A percentile compares a stretch with the other conserved stretches of the same genome.
phyloP scores from a whole-genome alignment of 2,113 vertebrate genomes.

The Neotragus pygmaeus region DNA sequence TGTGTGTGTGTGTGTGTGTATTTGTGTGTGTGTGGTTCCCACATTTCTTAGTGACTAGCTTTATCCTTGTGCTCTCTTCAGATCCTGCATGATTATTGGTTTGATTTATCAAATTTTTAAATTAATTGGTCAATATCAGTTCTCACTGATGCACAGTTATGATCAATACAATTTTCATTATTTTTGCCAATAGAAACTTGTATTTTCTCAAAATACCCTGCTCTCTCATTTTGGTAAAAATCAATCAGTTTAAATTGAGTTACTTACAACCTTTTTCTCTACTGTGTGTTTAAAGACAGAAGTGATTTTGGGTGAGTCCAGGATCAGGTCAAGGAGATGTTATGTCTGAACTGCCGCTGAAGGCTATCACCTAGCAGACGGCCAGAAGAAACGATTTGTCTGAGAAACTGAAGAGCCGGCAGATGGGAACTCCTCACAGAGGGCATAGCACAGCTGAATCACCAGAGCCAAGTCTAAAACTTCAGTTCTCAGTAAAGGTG shows the following conservation, averaged over 20 bases:
- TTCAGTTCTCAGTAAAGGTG: neutral
- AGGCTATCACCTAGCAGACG: neutral
- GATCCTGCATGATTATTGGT: neutral
- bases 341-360: neutral
- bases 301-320: neutral
- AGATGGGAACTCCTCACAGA: neutral
- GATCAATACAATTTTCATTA: neutral
- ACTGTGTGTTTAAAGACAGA: neutral
- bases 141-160: neutral
- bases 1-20: neutral
- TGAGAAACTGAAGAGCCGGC: neutral
- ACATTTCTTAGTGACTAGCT: neutral
- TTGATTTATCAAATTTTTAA: conserved; percentile 22
- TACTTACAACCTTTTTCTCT: neutral
- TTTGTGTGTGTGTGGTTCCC: too few species aligned
- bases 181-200: neutral
- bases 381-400: neutral
- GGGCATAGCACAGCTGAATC: neutral
- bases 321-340: neutral
- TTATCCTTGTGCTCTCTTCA: neutral
- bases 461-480: neutral
- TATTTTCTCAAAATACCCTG: neutral
- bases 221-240: neutral
- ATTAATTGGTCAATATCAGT: neutral
- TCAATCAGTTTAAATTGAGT: neutral